These are phyloP conservation scores for Lepisosteus osseus DNA, from an alignment of 2,113 vertebrate genomes.

Conservation along the genomic window DNA sequence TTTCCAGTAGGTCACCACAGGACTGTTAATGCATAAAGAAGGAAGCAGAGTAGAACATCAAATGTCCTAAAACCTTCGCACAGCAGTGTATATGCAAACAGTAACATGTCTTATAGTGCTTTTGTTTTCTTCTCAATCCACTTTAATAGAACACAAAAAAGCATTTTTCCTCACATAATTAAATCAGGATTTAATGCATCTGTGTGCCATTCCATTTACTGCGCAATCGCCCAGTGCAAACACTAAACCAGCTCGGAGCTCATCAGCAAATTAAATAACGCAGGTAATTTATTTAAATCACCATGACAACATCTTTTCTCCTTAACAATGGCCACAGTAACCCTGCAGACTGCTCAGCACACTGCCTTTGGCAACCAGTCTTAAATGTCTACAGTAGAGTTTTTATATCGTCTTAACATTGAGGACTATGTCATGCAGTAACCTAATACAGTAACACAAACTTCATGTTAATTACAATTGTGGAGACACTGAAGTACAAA, in stretches of 20 bases:
- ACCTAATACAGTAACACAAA: too few relatives aligned
- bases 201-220: not conserved
- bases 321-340: too few relatives aligned
- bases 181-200: not conserved
- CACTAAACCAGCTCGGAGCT: not conserved
- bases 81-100: not conserved
- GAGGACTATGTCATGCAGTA: too few relatives aligned
- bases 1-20: not conserved
- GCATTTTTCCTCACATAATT: conserved; percentile 3
- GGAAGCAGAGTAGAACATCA: not conserved
- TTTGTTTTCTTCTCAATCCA: not conserved
- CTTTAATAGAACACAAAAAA: conserved; percentile 19
- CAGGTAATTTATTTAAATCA: conserved; percentile 19
- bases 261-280: conserved; percentile 10
- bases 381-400: too few relatives aligned
- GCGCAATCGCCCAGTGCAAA: not conserved
- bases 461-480: too few relatives aligned
- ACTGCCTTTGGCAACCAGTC: too few relatives aligned
- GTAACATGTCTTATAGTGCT: not conserved
- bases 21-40: conserved; percentile 6
- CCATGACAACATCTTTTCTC: conserved; percentile 24
- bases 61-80: not conserved
- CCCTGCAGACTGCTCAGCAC: too few relatives aligned
- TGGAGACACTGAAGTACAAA: too few relatives aligned
- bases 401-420: too few relatives aligned